Evolutionary conservation across 2,888 invertebrate species (phyloP).

Genomic region (Xylota sylvarum): DNA sequence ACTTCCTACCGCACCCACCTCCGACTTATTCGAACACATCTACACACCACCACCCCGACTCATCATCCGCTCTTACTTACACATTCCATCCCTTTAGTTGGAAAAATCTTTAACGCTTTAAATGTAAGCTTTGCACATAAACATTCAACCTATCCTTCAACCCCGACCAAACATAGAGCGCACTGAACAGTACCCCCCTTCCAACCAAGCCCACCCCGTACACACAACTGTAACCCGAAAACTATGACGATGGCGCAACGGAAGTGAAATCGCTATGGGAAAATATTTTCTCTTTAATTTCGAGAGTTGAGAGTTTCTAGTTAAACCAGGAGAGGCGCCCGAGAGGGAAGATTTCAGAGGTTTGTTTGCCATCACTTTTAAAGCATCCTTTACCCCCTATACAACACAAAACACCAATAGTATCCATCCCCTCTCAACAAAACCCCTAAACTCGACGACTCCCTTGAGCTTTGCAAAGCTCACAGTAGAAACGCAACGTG

Average conservation of each 20-base stretch:
- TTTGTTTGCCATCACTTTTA: conserved; percentile 72
- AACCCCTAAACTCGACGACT: conserved; percentile 71
- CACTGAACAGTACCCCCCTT: background rate
- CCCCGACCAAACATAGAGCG: conserved; percentile 4
- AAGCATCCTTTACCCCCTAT: conserved; percentile 55
- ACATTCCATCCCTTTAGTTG: conserved; percentile 68
- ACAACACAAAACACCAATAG: conserved; percentile 65
- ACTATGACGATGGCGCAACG: conserved; percentile 72
- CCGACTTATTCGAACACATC: background rate
- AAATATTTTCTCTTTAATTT: conserved; percentile 76
- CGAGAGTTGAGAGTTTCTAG: conserved; percentile 59
- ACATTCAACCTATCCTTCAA: conserved; percentile 57
- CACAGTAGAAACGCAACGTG: conserved; percentile 54
- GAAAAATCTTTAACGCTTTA: conserved; percentile 77
- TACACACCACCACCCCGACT: conserved; percentile 44
- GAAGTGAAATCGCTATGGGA: conserved; percentile 72
- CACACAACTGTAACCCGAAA: conserved; percentile 73
- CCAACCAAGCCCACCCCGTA: conserved; percentile 16
- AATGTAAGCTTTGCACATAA: conserved; percentile 76
- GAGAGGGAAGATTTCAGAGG: conserved; percentile 32
- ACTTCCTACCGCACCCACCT: conserved; percentile 1
- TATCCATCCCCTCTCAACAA: conserved; percentile 42
- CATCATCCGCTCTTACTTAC: conserved; percentile 66
- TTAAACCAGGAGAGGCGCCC: conserved; percentile 19
- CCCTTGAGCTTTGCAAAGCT: conserved; percentile 76